Percentiles rank a stretch among this genome's conserved stretches.
phyloP scores from a whole-genome alignment of 2,113 vertebrate species.

The Maccullochella peelii region DNA sequence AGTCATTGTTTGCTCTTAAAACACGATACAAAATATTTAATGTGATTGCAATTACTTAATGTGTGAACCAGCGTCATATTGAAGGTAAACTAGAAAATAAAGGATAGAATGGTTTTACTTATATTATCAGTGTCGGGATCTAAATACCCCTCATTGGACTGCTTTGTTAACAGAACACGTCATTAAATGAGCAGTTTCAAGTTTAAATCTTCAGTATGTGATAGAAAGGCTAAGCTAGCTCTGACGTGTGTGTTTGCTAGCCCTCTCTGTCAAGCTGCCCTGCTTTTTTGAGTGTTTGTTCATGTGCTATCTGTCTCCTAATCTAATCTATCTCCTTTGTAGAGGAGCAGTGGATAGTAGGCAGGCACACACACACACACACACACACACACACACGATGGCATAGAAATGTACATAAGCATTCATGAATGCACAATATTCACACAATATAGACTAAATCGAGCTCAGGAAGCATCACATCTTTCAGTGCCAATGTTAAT shows the following conservation, averaged over 20 bases:
- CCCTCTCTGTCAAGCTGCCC: conserved; percentile 36
- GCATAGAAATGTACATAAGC: too few relatives aligned
- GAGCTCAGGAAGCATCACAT: too few relatives aligned
- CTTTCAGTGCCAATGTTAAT: too few relatives aligned
- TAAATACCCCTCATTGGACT: not conserved
- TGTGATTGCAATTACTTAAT: not conserved
- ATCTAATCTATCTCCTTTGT: conserved; percentile 49
- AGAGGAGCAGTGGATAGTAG: conserved; percentile 51
- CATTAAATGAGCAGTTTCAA: not conserved
- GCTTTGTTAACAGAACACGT: not conserved
- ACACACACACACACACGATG: not conserved
- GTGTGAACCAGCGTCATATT: not conserved
- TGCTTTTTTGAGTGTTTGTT: conserved; percentile 54
- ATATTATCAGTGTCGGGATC: not conserved
- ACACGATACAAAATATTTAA: not conserved
- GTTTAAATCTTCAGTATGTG: not conserved
- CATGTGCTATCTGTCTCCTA: too few relatives aligned
- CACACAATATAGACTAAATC: too few relatives aligned
- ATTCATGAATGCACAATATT: too few relatives aligned
- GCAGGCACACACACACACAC: not conserved
- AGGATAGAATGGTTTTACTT: not conserved
- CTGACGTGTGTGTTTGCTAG: conserved; percentile 13
- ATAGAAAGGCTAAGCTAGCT: not conserved
- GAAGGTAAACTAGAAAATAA: not conserved
- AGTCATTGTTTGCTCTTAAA: not conserved